Evolutionary conservation across 2,888 invertebrate genomes (phyloP).

Genomic region (Tetranychus truncatus): DNA sequence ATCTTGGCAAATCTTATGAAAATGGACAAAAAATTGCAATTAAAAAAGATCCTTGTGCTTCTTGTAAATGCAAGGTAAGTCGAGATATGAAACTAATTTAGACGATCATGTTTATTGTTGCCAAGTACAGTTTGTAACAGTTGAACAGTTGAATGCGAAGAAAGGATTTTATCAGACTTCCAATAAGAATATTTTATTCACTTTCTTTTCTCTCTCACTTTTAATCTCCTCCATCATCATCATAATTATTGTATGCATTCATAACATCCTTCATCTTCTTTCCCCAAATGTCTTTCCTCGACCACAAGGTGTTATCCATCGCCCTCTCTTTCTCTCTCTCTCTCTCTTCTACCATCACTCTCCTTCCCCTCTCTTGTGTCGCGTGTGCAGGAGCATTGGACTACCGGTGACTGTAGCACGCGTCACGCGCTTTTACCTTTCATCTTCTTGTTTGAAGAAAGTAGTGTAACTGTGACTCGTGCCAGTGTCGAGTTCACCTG

Average conservation of each 20-base stretch:
- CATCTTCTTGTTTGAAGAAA: background rate
- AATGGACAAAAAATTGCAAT: constrained; percentile 44
- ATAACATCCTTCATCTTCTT: background rate
- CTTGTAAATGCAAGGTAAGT: constrained; percentile 55
- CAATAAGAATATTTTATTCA: background rate
- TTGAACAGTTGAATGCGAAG: too few species aligned
- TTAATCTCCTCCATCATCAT: background rate
- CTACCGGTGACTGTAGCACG: constrained; percentile 1
- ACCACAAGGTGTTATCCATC: background rate
- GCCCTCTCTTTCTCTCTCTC: too few species aligned
- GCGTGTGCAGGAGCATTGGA: background rate
- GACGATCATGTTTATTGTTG: too few species aligned
- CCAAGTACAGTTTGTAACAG: too few species aligned
- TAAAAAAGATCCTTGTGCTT: constrained; percentile 47
- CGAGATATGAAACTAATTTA: background rate
- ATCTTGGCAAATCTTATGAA: constrained; percentile 42
- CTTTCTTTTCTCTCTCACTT: constrained; percentile 5
- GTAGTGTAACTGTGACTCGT: background rate
- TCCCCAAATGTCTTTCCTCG: background rate
- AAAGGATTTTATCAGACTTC: constrained; percentile 4
- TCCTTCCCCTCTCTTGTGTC: background rate
- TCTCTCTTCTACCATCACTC: background rate
- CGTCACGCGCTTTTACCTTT: constrained; percentile 3
- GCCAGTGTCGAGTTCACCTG: background rate
- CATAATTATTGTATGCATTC: too few species aligned